Base-by-base conservation (phyloP, 2,888 invertebrate species). In the Adela reaumurella region DNA sequence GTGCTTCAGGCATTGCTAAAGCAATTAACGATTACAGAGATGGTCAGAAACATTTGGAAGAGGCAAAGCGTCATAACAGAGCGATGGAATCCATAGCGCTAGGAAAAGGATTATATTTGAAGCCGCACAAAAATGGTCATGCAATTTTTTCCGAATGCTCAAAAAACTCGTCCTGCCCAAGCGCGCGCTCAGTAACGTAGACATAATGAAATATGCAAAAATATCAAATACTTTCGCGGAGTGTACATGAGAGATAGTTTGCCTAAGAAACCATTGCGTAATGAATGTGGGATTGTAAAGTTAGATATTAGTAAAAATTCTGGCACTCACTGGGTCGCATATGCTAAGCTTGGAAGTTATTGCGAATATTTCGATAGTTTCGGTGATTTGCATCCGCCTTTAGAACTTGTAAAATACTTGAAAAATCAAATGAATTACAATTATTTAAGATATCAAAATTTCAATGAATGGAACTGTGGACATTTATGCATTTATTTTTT, bases 301-400 rank as follows among this genome's bases (percentile, higher is more conserved):
- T 56, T 64, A 49, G 64, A 63, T 55, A 49, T 49, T 44, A 52
- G 44, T 43, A 44, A 35, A 6, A 56, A 54, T 4, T 18, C 28
- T 17, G 65, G 67, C 10, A 62, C 63, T 17, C 64, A 69, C 57
- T 63, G 66, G 65, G 58, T 63, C 54, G 58, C 61, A 47, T 66
- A 63, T 54, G 57, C 52, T 28, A 66, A 66, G 56, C 51, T 54
- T 3, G 54, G 54, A 28, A 50, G 58, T 48, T 43, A 57, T 28
- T 54, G 61, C 18, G 52, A 57, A 46, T 68, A 67, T 54, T 68
- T 61, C 55, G 65, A 67, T 51, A 63, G 62, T 49, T 68, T 63
- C 52, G 65, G 65, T 6, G 59, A 67, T 53, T 53, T 64, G 19
- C 55, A 55, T 46, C 64, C 63, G 1, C 61, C 62, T 0, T 17